Conservation (phyloP, 37 sponge, comb jelly and placozoan genomes). For the Amphimedon queenslandica region DNA sequence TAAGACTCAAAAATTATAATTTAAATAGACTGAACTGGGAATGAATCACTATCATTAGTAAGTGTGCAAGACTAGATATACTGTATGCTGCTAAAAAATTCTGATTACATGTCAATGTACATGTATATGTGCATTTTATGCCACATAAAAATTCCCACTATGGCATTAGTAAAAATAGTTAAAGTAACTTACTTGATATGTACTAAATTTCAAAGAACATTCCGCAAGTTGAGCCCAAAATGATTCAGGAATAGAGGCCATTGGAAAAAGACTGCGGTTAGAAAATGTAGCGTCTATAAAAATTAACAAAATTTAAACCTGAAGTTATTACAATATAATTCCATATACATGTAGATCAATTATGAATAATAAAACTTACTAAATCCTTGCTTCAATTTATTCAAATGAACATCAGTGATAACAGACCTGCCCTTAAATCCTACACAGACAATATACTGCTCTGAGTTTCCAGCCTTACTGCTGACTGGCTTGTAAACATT, state of each 20-base stretch:
- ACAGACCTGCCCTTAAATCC: slow-evolving; percentile 50
- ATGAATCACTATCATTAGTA: too few relatives aligned
- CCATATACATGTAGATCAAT: too few relatives aligned
- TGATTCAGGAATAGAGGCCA: slow-evolving; percentile 19
- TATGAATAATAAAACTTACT: slow-evolving; percentile 8
- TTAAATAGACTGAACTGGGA: too few relatives aligned
- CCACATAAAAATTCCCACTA: too few relatives aligned
- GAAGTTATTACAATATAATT: too few relatives aligned
- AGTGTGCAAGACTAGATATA: too few relatives aligned
- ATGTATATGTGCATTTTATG: too few relatives aligned
- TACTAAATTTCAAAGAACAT: slow-evolving; percentile 29
- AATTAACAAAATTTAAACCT: background rate
- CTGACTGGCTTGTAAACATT: slow-evolving; percentile 85
- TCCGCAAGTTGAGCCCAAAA: slow-evolving; percentile 40
- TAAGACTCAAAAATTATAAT: too few relatives aligned
- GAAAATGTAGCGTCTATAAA: slow-evolving; percentile 2
- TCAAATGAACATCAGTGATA: slow-evolving; percentile 25
- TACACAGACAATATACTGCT: slow-evolving; percentile 82
- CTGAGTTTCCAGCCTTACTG: slow-evolving; percentile 83
- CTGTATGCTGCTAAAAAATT: too few relatives aligned
- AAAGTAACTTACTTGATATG: slow-evolving; percentile 15
- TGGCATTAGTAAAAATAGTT: background rate
- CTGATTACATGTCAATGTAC: too few relatives aligned
- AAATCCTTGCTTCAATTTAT: slow-evolving; percentile 33
- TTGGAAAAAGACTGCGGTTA: slow-evolving; percentile 31